These are phyloP conservation scores for Caenorhabditis sinica DNA, from an alignment of 2,888 invertebrate genomes.

Conservation along the genomic window DNA sequence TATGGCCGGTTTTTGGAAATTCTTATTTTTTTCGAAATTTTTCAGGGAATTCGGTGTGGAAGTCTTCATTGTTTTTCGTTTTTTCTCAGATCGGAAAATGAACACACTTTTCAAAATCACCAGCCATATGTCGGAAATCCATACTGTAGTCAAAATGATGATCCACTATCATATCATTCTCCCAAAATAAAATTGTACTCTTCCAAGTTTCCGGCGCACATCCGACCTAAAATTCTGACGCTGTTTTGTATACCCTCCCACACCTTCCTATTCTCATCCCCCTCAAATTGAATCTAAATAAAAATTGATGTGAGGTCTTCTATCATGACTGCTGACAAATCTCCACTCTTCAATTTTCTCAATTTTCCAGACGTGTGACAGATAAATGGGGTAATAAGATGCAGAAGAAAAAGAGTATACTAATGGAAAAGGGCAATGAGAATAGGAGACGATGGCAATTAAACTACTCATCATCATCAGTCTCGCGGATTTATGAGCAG, in stretches of 20 bases:
- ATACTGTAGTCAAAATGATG: background rate
- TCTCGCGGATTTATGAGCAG: constrained; percentile 56
- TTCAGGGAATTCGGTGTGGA: background rate
- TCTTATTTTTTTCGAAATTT: background rate
- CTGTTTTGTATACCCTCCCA: constrained; percentile 14
- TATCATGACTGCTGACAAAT: constrained; percentile 17
- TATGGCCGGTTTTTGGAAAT: constrained; percentile 6
- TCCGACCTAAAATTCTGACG: constrained; percentile 14
- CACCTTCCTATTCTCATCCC: background rate
- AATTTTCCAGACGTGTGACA: constrained; percentile 38
- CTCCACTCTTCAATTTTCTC: constrained; percentile 33
- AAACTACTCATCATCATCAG: constrained; percentile 58
- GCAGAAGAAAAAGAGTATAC: constrained; percentile 16
- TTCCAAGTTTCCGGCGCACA: constrained; percentile 21
- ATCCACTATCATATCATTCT: background rate
- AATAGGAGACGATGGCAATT: constrained; percentile 61
- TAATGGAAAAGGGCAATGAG: constrained; percentile 39
- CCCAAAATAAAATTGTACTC: constrained; percentile 11
- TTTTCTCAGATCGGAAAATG: background rate
- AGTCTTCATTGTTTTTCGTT: background rate
- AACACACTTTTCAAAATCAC: too few species aligned
- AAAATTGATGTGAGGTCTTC: constrained; percentile 12
- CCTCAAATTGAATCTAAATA: background rate
- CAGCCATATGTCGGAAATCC: background rate
- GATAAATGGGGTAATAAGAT: constrained; percentile 26